Conservation (phyloP, 2,113 vertebrate species). For the Atractosteus spatula region DNA sequence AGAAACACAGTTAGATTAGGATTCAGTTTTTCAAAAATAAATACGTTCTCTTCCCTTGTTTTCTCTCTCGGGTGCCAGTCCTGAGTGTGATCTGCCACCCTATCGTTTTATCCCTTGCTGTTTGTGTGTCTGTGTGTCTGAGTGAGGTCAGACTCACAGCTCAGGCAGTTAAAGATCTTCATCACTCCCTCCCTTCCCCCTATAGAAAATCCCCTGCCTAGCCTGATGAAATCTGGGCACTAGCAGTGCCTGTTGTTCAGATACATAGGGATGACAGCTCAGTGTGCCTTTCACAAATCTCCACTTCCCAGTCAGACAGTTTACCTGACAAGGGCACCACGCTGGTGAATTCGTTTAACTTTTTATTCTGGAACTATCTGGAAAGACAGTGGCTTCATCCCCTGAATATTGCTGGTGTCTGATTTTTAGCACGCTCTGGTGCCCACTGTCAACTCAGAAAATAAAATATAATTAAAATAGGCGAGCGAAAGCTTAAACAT, state of each 20-base stretch:
- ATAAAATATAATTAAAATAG: too few species aligned
- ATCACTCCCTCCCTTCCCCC: background rate
- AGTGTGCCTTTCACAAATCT: background rate
- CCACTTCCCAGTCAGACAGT: background rate
- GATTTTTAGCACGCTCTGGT: too few species aligned
- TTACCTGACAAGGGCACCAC: background rate
- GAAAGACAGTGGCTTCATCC: too few species aligned
- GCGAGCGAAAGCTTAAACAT: too few species aligned
- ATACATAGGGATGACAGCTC: background rate
- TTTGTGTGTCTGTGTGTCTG: background rate
- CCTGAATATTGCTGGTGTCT: too few species aligned
- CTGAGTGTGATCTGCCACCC: background rate
- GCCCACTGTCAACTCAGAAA: too few species aligned
- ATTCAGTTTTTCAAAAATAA: too few species aligned
- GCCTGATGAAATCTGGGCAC: background rate
- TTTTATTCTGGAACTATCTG: too few species aligned
- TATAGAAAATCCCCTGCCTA: background rate
- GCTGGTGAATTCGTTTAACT: background rate
- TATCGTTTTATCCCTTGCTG: background rate
- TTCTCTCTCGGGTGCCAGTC: too few species aligned
- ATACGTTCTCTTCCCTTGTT: too few species aligned
- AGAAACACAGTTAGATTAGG: too few species aligned
- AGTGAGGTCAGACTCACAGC: background rate
- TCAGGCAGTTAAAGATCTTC: background rate
- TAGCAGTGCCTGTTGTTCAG: background rate